Evolutionary conservation across 2,113 vertebrate species (phyloP).

Genomic region (Connochaetes taurinus): DNA sequence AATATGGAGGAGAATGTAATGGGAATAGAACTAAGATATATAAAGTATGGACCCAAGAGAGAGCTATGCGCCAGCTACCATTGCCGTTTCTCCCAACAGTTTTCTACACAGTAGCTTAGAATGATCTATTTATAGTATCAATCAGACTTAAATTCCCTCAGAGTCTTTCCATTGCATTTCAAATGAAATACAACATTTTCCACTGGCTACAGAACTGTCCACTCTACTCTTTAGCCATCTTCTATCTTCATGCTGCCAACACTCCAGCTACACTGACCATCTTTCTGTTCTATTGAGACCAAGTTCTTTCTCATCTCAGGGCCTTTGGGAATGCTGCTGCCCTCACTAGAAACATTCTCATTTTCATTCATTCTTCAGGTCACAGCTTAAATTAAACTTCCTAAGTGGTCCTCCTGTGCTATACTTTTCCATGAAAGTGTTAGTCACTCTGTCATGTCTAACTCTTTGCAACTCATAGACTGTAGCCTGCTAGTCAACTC

Average conservation of each 20-base stretch:
- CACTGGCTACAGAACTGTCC: background rate
- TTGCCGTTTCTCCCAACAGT: background rate
- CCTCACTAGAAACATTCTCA: too few species aligned
- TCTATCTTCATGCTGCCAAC: background rate
- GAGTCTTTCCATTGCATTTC: background rate
- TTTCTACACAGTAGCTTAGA: background rate
- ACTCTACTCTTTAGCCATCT: too few species aligned
- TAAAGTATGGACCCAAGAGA: too few species aligned
- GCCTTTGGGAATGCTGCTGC: background rate
- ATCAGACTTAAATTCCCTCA: background rate
- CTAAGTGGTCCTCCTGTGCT: background rate
- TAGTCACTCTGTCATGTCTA: background rate
- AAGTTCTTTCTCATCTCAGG: background rate
- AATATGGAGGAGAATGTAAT: background rate
- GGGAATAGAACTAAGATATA: background rate
- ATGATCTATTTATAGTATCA: background rate
- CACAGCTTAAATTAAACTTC: background rate
- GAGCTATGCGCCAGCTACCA: too few species aligned
- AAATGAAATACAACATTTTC: background rate
- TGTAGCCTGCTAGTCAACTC: background rate
- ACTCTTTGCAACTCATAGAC: background rate
- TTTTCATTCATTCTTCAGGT: background rate
- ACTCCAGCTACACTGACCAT: fast-evolving
- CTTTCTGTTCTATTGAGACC: background rate
- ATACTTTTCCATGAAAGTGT: background rate